Base-by-base conservation (phyloP, 1,140 invertebrate species). In the Nasonia vitripennis region DNA sequence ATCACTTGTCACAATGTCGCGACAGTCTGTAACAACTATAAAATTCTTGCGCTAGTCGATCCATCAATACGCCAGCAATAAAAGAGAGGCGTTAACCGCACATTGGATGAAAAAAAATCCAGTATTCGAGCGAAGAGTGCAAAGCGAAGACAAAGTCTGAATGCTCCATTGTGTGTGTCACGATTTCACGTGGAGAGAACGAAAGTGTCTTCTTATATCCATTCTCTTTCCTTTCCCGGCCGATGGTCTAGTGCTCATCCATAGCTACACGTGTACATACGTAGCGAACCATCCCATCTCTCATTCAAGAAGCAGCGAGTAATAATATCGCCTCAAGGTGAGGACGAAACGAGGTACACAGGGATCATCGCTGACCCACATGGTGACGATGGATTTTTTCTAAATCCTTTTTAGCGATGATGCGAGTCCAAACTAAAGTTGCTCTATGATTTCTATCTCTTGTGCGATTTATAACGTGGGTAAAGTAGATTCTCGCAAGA, bases 181-280 rank as follows among this genome's bases (percentile, higher is more conserved):
- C 83, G 78, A 85, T 80, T 79, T 62, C 67, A 74, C 51, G 70
- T n/a, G 17, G 55, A 62, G 55, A 73, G 70, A 80, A 80, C 78
- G 83, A 85, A 85, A 85, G 83, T 85, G 70, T 67, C 84, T 86
- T 82, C 37, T 23, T 82, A 14, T 67, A 67, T 82, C 84, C 73
- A 78, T 81, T 82, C 84, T 82, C 79, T 86, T 82, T 78, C 55
- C 80, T 75, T 86, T 82, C 80, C 45, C 80, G 78, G 12, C 7
- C 62, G 41, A 83, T 62, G 27, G 11, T 41, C 68, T 55, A 45
- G 14, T 70, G 62, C 37, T 45, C 51, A 79, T 67, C n/a, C 17
- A 67, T 17, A 79, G 17, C 20, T 79, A 71, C 17, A 45, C 41
- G 20, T 81, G 34, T 34, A 74, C 11, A 5, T 78, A 78, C 51